Evolutionary conservation across 1,140 invertebrate species (phyloP).

Genomic region (Telenomus remus): DNA sequence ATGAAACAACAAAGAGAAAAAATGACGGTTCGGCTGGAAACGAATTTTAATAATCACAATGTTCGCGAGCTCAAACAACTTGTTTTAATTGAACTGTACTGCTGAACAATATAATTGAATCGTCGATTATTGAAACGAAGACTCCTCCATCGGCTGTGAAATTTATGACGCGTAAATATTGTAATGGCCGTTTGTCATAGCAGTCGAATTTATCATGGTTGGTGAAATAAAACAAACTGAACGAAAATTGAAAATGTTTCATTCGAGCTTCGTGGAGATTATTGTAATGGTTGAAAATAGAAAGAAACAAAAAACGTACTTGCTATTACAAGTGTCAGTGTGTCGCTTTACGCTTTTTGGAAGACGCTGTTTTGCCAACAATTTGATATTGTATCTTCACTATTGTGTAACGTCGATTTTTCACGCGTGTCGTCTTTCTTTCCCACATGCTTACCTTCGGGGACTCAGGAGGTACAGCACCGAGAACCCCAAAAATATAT

Average conservation of each 20-base stretch:
- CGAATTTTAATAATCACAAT: slow-evolving; percentile 31
- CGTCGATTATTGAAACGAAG: slow-evolving; percentile 14
- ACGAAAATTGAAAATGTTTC: no score
- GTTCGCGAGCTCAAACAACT: no score
- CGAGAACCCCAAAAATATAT: slow-evolving; percentile 37
- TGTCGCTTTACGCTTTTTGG: slow-evolving; percentile 57
- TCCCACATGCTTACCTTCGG: slow-evolving; percentile 71
- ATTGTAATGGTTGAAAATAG: no score
- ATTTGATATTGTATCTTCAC: slow-evolving; percentile 52
- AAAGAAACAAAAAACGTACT: background rate
- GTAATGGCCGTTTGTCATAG: no score
- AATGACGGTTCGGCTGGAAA: slow-evolving; percentile 33
- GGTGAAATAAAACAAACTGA: no score
- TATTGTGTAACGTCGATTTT: slow-evolving; percentile 59
- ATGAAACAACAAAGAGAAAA: slow-evolving; percentile 11
- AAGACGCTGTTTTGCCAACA: slow-evolving; percentile 48
- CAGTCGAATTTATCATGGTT: slow-evolving; percentile 15
- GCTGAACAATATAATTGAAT: slow-evolving; percentile 33
- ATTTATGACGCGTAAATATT: background rate
- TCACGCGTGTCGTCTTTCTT: slow-evolving; percentile 70
- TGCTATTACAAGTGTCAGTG: slow-evolving; percentile 54
- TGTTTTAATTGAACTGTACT: slow-evolving; percentile 39
- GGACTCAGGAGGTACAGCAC: slow-evolving; percentile 70
- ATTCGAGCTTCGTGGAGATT: no score
- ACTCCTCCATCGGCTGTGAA: slow-evolving; percentile 6